Evolutionary conservation across 2,113 vertebrate genomes (phyloP), one percentile per base, ranked within the genome.

Genomic region (Cyphomyrus discorhynchus): DNA sequence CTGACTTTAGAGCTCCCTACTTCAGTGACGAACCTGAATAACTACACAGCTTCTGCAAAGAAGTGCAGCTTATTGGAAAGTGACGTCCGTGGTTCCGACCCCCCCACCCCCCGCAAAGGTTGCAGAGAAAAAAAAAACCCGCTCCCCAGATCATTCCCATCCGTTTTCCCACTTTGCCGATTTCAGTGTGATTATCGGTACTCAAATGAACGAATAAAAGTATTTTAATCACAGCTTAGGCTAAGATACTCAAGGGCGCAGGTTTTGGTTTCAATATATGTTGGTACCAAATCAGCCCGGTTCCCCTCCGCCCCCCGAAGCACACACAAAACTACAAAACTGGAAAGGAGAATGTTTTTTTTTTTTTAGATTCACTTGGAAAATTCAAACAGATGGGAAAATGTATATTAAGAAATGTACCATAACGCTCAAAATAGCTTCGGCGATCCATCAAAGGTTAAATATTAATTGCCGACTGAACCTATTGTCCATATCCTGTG

Each of bases 81-180:
- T 88, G 89, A 90, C 86, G 89, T 88, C 24, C 62, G 24, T 62
- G 86, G 82, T 62, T 89, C 90, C 84, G n/a, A 47, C 15, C 56
- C 62, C 89, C 86, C 17, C 13, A 52, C 88, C 35, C 10, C 90
- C 49, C 46, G 84, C 86, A 39, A n/a, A 24, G 58, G 39, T 10
- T 19, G 52, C 49, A 89, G 70, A 42, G 39, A 3, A 89, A 50
- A 17, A 91, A 89, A 66, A 24, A 27, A 5, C 31, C 31, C 70
- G 70, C 21, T 11, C 31, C 2, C 70, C 11, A 19, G 74, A 80
- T 80, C 35, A 17, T 42, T 42, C 19, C 35, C 74, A 80, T 80
- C 13, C 74, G 15, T 35, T 17, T 35, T 3, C 70, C 31, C 31
- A 24, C 24, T 39, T 39, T 15, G 15, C 74, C 35, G 15, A 13